A percentile compares a stretch with the other conserved stretches of the same genome.
Evolutionary conservation across 2,888 invertebrate genomes (phyloP).

Genomic region (Caenorhabditis wallacei): DNA sequence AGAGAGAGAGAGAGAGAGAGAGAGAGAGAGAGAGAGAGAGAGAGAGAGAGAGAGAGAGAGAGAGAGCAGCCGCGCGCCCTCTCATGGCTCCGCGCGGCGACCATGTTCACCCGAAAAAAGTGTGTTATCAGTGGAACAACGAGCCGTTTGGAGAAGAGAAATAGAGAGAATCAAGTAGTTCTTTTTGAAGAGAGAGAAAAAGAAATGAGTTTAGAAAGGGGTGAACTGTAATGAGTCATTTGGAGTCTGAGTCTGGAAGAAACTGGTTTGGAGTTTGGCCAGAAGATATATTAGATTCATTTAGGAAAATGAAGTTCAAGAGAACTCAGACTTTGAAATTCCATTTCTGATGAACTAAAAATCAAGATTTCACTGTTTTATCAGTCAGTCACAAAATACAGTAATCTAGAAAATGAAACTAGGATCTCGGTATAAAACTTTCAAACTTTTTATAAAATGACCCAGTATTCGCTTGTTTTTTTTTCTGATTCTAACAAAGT

Average conservation of each 20-base stretch:
- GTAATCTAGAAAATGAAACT: no score
- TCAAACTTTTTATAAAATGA: slow-evolving; percentile 2
- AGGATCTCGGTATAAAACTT: not conserved
- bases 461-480: not conserved
- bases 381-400: no score
- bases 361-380: no score
- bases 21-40: slow-evolving; percentile 1
- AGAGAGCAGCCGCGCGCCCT: slow-evolving; percentile 32
- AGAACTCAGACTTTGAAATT: no score
- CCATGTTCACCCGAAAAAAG: slow-evolving; percentile 51
- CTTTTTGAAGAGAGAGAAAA: not conserved
- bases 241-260: slow-evolving; percentile 6
- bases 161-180: not conserved
- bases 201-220: slow-evolving; percentile 1
- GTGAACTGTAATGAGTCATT: slow-evolving; percentile 11
- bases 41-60: not conserved
- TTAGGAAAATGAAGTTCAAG: no score
- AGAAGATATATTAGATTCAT: not conserved
- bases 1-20: not conserved
- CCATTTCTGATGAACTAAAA: no score
- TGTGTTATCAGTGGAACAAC: slow-evolving; percentile 50
- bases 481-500: not conserved
- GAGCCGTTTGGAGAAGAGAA: slow-evolving; percentile 36
- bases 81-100: slow-evolving; percentile 2
- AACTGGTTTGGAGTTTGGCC: slow-evolving; percentile 8